phyloP scores from a whole-genome alignment of 2,888 invertebrate genomes.

The Himalopsyche tibetana region DNA sequence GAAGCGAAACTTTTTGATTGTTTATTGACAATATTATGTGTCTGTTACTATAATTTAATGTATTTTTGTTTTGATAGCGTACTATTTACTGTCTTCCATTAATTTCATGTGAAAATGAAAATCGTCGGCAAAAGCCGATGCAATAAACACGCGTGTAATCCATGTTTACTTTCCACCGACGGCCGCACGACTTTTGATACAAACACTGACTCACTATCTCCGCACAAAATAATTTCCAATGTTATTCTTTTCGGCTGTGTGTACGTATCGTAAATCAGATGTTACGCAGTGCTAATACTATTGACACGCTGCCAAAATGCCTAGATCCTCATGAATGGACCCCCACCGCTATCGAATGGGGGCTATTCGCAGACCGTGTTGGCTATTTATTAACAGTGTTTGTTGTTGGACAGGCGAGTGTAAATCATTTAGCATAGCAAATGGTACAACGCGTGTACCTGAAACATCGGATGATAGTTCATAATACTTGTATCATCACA shows the following conservation, averaged over 20 bases:
- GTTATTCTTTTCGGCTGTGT: slow-evolving; percentile 8
- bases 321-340: slow-evolving; percentile 9
- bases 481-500: background rate
- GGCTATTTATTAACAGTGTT: background rate
- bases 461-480: background rate
- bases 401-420: background rate
- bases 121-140: too few relatives aligned
- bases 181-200: background rate
- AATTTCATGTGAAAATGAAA: too few relatives aligned
- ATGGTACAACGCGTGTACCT: background rate
- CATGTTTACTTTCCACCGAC: too few relatives aligned
- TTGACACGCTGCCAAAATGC: slow-evolving; percentile 29
- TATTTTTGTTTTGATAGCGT: too few relatives aligned
- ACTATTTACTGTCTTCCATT: too few relatives aligned
- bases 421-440: slow-evolving; percentile 10
- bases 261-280: slow-evolving; percentile 5
- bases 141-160: too few relatives aligned
- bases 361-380: background rate
- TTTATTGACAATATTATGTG: too few relatives aligned
- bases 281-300: background rate
- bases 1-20: too few relatives aligned
- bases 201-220: slow-evolving; percentile 1
- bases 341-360: background rate
- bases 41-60: too few relatives aligned
- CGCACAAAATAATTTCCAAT: background rate